phyloP scores from a whole-genome alignment of 2,113 vertebrate genomes.

The Phalacrocorax carbo region DNA sequence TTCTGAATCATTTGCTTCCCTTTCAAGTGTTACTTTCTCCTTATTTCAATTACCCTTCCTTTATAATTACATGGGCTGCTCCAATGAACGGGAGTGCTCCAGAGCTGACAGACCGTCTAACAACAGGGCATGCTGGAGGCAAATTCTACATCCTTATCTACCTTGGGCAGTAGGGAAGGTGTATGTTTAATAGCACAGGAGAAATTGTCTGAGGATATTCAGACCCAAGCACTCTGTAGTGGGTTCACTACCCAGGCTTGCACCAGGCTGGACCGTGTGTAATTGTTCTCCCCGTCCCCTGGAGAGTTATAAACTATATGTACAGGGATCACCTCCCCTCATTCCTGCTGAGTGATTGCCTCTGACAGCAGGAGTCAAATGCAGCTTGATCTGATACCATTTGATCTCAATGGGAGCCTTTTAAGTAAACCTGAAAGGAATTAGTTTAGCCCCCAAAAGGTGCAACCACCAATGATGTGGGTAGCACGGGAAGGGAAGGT shows the following conservation, averaged over 20 bases:
- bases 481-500: background rate
- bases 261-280: background rate
- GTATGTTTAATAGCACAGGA: background rate
- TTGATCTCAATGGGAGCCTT: background rate
- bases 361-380: background rate
- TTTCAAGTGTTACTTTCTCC: conserved; percentile 7
- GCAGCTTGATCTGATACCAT: background rate
- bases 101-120: background rate
- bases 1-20: conserved; percentile 41
- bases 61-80: conserved; percentile 25
- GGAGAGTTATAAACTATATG: background rate
- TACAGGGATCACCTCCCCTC: background rate
- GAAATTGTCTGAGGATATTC: background rate
- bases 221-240: background rate
- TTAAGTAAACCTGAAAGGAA: background rate
- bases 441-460: background rate
- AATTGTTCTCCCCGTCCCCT: background rate
- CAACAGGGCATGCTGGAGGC: background rate
- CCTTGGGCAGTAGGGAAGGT: background rate
- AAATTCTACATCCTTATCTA: background rate
- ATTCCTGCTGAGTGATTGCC: background rate
- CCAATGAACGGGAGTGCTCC: background rate
- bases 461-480: background rate
- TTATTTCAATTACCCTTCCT: conserved; percentile 58
- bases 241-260: background rate